phyloP scores from a whole-genome alignment of 92 coral and sea anemone species.

The Nematostella vectensis region DNA sequence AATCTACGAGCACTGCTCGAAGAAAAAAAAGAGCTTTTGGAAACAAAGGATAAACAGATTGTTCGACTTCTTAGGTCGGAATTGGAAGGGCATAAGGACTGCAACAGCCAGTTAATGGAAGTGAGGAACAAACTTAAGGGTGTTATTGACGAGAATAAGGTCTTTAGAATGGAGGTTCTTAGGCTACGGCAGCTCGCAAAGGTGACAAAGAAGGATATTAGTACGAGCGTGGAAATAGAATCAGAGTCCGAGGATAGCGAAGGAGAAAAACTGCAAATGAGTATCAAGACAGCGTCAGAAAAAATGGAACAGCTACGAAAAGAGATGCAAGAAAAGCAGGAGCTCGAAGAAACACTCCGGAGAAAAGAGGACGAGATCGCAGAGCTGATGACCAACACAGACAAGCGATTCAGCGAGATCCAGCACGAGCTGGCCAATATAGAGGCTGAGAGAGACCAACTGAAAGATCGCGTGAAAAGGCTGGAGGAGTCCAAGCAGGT shows the following conservation, averaged over 20 bases:
- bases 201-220: neutral
- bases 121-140: neutral
- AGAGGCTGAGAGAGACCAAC: neutral
- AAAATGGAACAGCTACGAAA: constrained; percentile 3
- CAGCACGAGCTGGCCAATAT: neutral
- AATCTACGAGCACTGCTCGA: constrained; percentile 15
- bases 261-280: neutral
- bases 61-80: neutral
- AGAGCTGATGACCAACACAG: neutral
- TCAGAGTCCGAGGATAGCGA: neutral
- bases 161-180: neutral
- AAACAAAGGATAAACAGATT: constrained; percentile 19
- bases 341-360: constrained; percentile 9
- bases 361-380: constrained; percentile 7
- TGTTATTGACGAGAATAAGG: neutral
- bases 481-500: neutral
- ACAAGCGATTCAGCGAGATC: neutral
- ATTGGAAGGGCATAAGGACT: neutral
- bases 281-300: neutral
- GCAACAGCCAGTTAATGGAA: neutral
- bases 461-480: neutral
- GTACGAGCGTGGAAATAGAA: neutral
- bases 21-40: constrained; percentile 5
- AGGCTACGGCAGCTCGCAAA: neutral
- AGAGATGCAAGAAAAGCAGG: constrained; percentile 10